phyloP scores from a whole-genome alignment of 1,140 invertebrate species.

The Macrostomum lignano region DNA sequence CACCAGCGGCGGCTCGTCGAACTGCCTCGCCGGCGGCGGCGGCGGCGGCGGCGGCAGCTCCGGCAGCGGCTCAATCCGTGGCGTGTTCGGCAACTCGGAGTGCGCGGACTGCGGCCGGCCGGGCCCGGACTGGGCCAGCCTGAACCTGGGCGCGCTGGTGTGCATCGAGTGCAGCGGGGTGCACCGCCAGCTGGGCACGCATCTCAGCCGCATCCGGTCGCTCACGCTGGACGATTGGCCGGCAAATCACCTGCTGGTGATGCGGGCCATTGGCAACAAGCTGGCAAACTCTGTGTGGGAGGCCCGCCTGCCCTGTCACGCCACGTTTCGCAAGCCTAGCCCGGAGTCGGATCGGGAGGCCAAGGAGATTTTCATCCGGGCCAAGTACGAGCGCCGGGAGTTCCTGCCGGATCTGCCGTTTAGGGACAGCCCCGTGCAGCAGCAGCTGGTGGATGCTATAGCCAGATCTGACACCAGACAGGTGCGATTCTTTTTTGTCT shows the following conservation, averaged over 20 bases:
- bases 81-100: slow-evolving; percentile 51
- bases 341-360: slow-evolving; percentile 38
- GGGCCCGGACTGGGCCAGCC: slow-evolving; percentile 84
- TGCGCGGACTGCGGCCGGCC: slow-evolving; percentile 71
- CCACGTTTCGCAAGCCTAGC: slow-evolving; percentile 10
- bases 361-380: slow-evolving; percentile 54
- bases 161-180: slow-evolving; percentile 95
- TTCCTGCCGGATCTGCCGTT: slow-evolving; percentile 38
- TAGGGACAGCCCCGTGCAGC: slow-evolving; percentile 26
- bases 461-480: slow-evolving; percentile 30
- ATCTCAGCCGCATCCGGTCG: slow-evolving; percentile 73
- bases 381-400: slow-evolving; percentile 60
- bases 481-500: no score
- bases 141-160: slow-evolving; percentile 75
- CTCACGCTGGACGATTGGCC: slow-evolving; percentile 46
- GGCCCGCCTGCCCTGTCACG: slow-evolving; percentile 20
- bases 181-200: slow-evolving; percentile 78
- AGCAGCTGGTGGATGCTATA: slow-evolving; percentile 49
- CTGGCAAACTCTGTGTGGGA: slow-evolving; percentile 80
- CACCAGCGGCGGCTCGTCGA: no score
- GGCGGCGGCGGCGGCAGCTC: no score
- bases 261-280: slow-evolving; percentile 66
- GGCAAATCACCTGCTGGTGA: slow-evolving; percentile 58
- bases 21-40: no score
- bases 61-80: no score